A percentile compares a stretch with the other conserved stretches of the same genome.
Conservation (phyloP, 2,113 vertebrate genomes). For the Mionectes macconnelli region DNA sequence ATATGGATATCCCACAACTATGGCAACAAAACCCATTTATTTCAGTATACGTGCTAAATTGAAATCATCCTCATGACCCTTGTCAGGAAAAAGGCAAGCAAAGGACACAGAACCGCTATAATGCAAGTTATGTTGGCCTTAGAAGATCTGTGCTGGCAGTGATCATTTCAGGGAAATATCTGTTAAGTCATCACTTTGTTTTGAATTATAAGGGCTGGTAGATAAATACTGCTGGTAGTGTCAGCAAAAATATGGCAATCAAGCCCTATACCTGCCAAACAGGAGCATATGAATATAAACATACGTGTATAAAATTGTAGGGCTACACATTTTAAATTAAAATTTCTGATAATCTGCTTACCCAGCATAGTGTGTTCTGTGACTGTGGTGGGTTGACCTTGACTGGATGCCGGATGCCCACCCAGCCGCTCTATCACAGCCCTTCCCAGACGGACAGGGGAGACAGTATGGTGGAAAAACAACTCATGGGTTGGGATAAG, state of each 20-base stretch:
- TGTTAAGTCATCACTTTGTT: background rate
- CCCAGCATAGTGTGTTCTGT: background rate
- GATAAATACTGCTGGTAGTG: background rate
- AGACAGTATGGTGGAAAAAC: no score
- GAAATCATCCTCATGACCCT: background rate
- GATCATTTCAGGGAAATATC: background rate
- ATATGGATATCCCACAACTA: background rate
- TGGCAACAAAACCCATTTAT: background rate
- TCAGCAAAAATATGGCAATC: slow-evolving; percentile 4
- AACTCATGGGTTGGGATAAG: no score
- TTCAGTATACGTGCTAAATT: background rate
- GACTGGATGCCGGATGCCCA: no score
- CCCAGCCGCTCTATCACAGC: no score
- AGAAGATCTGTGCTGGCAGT: background rate
- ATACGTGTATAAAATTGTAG: background rate
- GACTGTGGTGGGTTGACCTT: background rate
- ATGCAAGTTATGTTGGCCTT: background rate
- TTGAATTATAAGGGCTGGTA: slow-evolving; percentile 5
- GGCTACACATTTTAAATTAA: slow-evolving; percentile 21
- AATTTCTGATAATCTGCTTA: slow-evolving; percentile 28
- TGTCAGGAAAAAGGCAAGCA: background rate
- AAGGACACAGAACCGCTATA: background rate
- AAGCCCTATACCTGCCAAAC: background rate
- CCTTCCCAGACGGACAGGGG: no score
- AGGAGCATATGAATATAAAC: slow-evolving; percentile 29